Evolutionary conservation across 2,113 vertebrate species (phyloP), one percentile per base, ranked within the genome.

Genomic region (Psammodynastes pulverulentus): DNA sequence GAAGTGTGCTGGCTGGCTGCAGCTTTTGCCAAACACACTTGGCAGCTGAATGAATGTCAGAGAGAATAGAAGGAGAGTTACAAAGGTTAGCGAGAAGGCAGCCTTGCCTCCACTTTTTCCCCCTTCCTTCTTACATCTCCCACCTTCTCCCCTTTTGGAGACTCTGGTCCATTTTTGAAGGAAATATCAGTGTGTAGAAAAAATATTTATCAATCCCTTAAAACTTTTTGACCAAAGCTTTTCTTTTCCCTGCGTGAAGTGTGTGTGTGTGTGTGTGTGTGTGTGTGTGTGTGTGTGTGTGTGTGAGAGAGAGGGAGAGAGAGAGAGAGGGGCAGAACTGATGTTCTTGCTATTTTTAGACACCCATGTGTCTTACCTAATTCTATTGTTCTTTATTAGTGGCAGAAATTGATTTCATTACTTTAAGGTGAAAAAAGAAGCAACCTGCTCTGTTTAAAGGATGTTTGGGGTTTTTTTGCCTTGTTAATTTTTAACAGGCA

Each of bases 31-130:
- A 98, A 98, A 97, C 97, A 95, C 97, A 97, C 98, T 98, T 98
- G 98, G 98, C 98, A 99, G 98, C 98, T 98, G 97, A 98, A 98
- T 98, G 98, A 98, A 98, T 98, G 98, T 98, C 98, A 98, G 97
- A 96, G 97, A 97, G 97, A 98, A 97, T 97, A 98, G 97, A 98
- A 95, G 95, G 97, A 97, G 97, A 97, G 98, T 98, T 98, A 98
- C 97, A 98, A 98, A 98, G 98, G 98, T 98, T 98, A 98, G 97
- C 98, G 97, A 97, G 97, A 98, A 98, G 97, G 97, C 97, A 97
- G 97, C 96, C 97, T 98, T 96, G 97, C 96, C 96, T 96, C 93
- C 93, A 87, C 92, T 91, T 45, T 93, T 39, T 91, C 84, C 4
- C 94, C 3, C 92, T 5, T 19, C 51, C 7, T 84, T 88, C 87